Base-by-base conservation (phyloP, 2,797 vertebrate genomes). In the Fringilla coelebs region DNA sequence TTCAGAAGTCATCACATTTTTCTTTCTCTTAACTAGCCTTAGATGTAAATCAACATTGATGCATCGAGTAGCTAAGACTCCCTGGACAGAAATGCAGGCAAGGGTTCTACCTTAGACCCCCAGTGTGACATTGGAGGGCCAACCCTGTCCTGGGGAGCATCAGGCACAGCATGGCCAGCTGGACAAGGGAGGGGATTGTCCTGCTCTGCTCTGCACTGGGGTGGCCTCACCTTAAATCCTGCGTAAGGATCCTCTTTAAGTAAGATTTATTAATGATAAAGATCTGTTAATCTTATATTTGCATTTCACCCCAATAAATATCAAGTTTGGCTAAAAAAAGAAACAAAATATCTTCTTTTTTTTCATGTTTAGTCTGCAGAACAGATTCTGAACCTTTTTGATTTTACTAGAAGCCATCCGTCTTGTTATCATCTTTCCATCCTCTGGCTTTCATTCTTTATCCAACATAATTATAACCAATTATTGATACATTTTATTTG, bases 81-180 rank as follows among this genome's bases (percentile, higher is more conserved):
- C 24, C 28, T 34, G 8, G 11, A 3, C 9, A 41, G n/a, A 85
- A 74, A 71, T 7, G 7, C 7, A 40, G 29, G 21, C 28, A 72
- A 68, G 67, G 32, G 4, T 25, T 48, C 58, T 46, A n/a, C 28
- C 38, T 48, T 41, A 54, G 49, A 26, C 7, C 13, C 29, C 6
- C 6, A 46, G 25, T 6, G 15, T 34, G 18, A 24, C 4, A 1
- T 7, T 61, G 29, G 13, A 52, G 24, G 24, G 4, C 28, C 72
- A 38, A 1, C 8, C 1, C 0, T 46, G 19, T 52, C 54, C 38
- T n/a, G 19, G 13, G 38, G 5, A 0, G 7, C 29, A 61, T 7
- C 46, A 17, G 24, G 40, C n/a, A 9, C 38, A 68, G 72, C 62
- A 67, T n/a, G 10, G 5, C 3, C 45, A 52, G n/a, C 24, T 1